Evolutionary conservation across 2,888 invertebrate species (phyloP).

Genomic region (Dendrolimus houi): DNA sequence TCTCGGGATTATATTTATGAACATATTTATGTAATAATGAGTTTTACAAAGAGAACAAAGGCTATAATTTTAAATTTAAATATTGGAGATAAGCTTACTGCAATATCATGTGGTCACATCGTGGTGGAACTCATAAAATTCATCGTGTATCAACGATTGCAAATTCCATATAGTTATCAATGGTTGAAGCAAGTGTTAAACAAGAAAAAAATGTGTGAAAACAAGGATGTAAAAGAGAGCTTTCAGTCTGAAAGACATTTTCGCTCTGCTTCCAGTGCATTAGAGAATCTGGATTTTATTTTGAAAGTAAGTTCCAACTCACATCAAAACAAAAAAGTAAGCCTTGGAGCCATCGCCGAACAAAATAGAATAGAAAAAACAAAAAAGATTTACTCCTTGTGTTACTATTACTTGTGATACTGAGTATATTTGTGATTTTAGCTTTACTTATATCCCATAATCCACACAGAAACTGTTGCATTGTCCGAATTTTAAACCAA

Average conservation of each 20-base stretch:
- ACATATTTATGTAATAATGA: slow-evolving; percentile 13
- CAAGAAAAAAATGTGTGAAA: slow-evolving; percentile 39
- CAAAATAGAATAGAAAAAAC: no score
- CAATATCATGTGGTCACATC: slow-evolving; percentile 73
- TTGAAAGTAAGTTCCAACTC: slow-evolving; percentile 40
- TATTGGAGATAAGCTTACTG: slow-evolving; percentile 71
- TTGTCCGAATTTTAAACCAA: no score
- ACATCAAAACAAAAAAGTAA: no score
- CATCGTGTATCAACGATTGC: slow-evolving; percentile 73
- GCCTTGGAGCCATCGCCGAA: no score
- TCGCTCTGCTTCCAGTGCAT: slow-evolving; percentile 50
- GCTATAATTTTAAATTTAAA: slow-evolving; percentile 47
- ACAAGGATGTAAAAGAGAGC: slow-evolving; percentile 36
- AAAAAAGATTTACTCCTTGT: neutral
- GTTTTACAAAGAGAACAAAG: slow-evolving; percentile 17
- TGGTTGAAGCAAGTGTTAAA: slow-evolving; percentile 65
- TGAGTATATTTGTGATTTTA: no score
- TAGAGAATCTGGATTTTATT: slow-evolving; percentile 62
- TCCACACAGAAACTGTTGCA: no score
- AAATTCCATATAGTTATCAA: slow-evolving; percentile 69
- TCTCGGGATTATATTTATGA: no score
- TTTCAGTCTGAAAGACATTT: slow-evolving; percentile 61
- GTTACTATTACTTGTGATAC: neutral
- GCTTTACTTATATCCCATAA: no score
- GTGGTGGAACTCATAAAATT: slow-evolving; percentile 76